Evolutionary conservation across 2,797 vertebrate genomes (phyloP).

Genomic region (Cygnus olor): DNA sequence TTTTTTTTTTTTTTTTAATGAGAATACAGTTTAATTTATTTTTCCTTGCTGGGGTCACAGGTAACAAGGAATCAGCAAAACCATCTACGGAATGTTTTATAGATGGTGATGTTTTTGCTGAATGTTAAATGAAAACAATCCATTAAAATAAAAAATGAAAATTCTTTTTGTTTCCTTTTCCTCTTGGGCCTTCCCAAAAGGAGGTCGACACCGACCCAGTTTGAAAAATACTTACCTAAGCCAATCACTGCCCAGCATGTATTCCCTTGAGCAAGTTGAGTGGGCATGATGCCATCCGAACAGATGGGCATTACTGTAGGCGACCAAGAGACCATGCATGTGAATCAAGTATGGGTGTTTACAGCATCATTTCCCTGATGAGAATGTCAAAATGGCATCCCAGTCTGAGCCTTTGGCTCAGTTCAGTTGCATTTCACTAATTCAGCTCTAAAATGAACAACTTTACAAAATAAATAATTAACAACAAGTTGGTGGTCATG

Average conservation of each 20-base stretch:
- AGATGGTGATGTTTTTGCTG: slow-evolving; percentile 40
- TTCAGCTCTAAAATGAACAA: slow-evolving; percentile 50
- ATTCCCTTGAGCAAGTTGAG: slow-evolving; percentile 73
- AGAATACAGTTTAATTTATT: not conserved
- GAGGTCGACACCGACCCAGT: slow-evolving; percentile 74
- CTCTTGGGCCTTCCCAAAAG: slow-evolving; percentile 74
- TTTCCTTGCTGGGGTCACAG: slow-evolving; percentile 14
- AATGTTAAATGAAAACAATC: slow-evolving; percentile 76
- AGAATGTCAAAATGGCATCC: slow-evolving; percentile 77
- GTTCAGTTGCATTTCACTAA: slow-evolving; percentile 47
- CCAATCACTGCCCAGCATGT: slow-evolving; percentile 77
- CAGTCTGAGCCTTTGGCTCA: slow-evolving; percentile 41
- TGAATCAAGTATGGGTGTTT: slow-evolving; percentile 80
- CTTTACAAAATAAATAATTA: slow-evolving; percentile 18
- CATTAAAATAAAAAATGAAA: slow-evolving; percentile 74
- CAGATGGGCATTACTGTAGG: slow-evolving; percentile 82
- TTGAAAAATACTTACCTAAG: slow-evolving; percentile 77
- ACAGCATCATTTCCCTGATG: slow-evolving; percentile 74
- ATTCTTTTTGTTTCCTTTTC: slow-evolving; percentile 78
- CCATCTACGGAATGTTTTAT: slow-evolving; percentile 54
- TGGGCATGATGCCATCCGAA: slow-evolving; percentile 79
- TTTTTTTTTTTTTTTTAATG: not conserved
- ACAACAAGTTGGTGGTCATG: not conserved
- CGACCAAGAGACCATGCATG: slow-evolving; percentile 81
- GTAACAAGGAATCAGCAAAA: slow-evolving; percentile 43